Evolutionary conservation across 2,113 vertebrate species (phyloP), one percentile per base, ranked within the genome.

Genomic region (Ramphastos sulfuratus): DNA sequence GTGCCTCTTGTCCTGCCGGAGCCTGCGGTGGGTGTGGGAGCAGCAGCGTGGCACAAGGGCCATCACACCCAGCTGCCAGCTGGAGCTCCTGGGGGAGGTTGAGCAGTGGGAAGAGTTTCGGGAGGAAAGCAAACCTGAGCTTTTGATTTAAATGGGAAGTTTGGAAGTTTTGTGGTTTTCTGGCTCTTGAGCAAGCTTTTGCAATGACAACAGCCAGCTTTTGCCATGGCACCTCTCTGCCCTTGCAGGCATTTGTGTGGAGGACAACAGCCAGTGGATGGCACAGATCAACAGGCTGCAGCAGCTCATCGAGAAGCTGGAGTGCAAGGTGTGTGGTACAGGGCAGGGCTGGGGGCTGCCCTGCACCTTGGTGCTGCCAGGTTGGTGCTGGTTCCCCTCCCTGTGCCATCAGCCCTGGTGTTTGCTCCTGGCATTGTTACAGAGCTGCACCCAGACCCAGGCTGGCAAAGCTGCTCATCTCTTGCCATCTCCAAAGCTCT

Each of bases 231-330:
- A 4, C 12, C 35, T 82, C 44, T 39, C 58, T 94, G 21, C 69
- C 66, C 31, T 88, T 66, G 28, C 44, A 99, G 99, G 98, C 31
- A 69, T 96, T 90, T 97, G 74, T 70, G 96, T 98, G 0, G 98
- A 99, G 69, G 97, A 98, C 10, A 98, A 96, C 93, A 98, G 97
- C 74, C 98, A 99, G 92, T 99, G 99, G 99, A 98, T 95, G 92
- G 98, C 98, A 84, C 99, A 99, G 95, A 98, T 99, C 91, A 98
- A 98, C 94, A 98, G 98, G 83, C 98, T 99, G 39, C 99, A 99
- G 96, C 98, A 98, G 83, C 98, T 99, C 87, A 98, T 99, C 9
- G 98, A 99, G 96, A 99, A 99, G 93, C 97, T 99, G 48, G 99
- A 99, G 97, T 98, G 98, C 96, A 98, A 99, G 98, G 99, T 99